Evolutionary conservation across 2,113 vertebrate species (phyloP).

Genomic region (Trochalopteron elliotii): DNA sequence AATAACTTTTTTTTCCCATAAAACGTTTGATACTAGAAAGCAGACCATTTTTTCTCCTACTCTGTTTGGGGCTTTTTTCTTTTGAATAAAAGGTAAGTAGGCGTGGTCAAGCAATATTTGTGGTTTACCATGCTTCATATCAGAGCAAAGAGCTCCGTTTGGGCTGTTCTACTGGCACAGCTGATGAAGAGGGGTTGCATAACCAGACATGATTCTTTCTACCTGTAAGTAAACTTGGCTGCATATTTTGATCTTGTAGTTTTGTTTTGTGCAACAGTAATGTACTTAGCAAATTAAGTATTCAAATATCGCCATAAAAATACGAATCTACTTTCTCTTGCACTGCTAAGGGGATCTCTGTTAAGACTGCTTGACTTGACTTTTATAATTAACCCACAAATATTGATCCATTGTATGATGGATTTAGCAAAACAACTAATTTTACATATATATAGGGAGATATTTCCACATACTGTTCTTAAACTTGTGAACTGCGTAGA

Average conservation of each 20-base stretch:
- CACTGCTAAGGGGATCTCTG: not conserved
- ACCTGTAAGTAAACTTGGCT: constrained; percentile 69
- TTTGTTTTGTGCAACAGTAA: not conserved
- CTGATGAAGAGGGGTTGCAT: not conserved
- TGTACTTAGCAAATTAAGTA: not conserved
- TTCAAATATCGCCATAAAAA: not conserved
- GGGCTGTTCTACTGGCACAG: not conserved
- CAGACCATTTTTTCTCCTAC: not conserved
- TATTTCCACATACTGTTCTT: not conserved
- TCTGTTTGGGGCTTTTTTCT: not conserved
- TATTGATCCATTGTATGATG: not conserved
- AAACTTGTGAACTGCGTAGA: not conserved
- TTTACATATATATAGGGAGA: not conserved
- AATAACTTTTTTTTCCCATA: not conserved
- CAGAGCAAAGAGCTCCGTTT: not conserved
- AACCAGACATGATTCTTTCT: constrained; percentile 69
- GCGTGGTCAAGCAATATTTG: constrained; percentile 28
- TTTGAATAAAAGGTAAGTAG: constrained; percentile 45
- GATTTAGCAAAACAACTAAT: not conserved
- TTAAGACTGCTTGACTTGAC: not conserved
- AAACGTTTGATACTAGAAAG: not conserved
- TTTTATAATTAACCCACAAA: not conserved
- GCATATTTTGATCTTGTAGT: not conserved
- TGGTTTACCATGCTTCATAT: constrained; percentile 21
- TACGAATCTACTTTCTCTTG: not conserved